Conservation (phyloP, 2,888 invertebrate genomes). For the Drosophila paramelanica region DNA sequence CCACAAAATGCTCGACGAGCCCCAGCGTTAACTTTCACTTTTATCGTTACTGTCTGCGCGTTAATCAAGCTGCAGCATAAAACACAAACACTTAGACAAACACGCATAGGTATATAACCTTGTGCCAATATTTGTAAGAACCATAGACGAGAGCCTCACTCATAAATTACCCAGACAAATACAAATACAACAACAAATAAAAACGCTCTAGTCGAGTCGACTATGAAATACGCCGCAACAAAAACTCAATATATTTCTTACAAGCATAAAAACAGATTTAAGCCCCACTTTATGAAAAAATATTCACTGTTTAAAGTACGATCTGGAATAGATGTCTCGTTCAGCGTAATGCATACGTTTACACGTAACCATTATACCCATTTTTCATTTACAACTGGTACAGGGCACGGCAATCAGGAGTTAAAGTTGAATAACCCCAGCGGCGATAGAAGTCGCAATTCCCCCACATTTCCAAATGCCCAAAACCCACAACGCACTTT, state of each 20-base stretch:
- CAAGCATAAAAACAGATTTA: too few species aligned
- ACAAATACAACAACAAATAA: slow-evolving; percentile 29
- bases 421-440: slow-evolving; percentile 63
- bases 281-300: too few species aligned
- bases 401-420: slow-evolving; percentile 11
- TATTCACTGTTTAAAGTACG: too few species aligned
- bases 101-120: slow-evolving; percentile 37
- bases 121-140: slow-evolving; percentile 66
- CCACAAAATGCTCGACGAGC: slow-evolving; percentile 16
- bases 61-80: slow-evolving; percentile 70
- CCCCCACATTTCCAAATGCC: not conserved
- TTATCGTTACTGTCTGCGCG: slow-evolving; percentile 32
- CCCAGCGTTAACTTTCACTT: slow-evolving; percentile 28
- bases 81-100: slow-evolving; percentile 17
- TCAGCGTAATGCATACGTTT: too few species aligned
- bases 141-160: slow-evolving; percentile 45
- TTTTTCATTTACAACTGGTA: not conserved
- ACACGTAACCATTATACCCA: not conserved
- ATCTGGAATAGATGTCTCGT: too few species aligned
- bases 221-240: not conserved
- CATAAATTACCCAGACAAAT: slow-evolving; percentile 76
- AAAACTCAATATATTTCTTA: not conserved
- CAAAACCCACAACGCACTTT: slow-evolving; percentile 14
- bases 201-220: not conserved
- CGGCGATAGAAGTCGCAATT: slow-evolving; percentile 19